Base-by-base conservation (phyloP, 2,888 invertebrate genomes). In the Cylindroiulus punctatus region DNA sequence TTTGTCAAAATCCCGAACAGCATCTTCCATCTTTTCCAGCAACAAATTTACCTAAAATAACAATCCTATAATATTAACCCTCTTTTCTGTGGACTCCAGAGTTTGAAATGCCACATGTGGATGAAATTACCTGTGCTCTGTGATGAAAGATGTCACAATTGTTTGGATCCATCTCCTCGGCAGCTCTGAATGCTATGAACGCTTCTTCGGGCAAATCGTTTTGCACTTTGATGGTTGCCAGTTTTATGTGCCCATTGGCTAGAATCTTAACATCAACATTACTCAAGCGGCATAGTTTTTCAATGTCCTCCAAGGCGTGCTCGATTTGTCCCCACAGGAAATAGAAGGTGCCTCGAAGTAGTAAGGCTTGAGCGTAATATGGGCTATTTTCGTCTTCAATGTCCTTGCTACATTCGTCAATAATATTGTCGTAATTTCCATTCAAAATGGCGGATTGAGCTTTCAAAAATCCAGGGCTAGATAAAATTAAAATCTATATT, bases 81-180 rank as follows among this genome's bases (percentile, higher is more conserved):
- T n/a, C 4, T 30, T 30, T 30, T 81, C 22, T 14, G 14, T 10
- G 76, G 30, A 76, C 5, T 76, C n/a, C 14, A n/a, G n/a, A n/a
- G n/a, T n/a, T n/a, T n/a, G n/a, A n/a, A n/a, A n/a, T 81, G 22
- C 10, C 32, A 76, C 30, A 17, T 19, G 22, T 32, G 26, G 14
- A 19, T 30, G n/a, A 12, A 3, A 14, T n/a, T 88, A 94, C 94
- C 92, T 94, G 93, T 85, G 97, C 98, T 88, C 97, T 93, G 90
- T 98, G 98, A 90, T 98, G 97, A 91, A 95, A 98, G 86, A 98
- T 94, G 90, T 98, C 98, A 32, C 95, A 93, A 90, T 96, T 96
- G 47, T 94, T 92, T 0, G 96, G 94, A 89, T 96, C 95, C 84
- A 97, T 90, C 89, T 93, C 92, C 81, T 95, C 94, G 47, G 98